phyloP scores from a whole-genome alignment of 2,113 vertebrate species.

The Elanus axillaris region DNA sequence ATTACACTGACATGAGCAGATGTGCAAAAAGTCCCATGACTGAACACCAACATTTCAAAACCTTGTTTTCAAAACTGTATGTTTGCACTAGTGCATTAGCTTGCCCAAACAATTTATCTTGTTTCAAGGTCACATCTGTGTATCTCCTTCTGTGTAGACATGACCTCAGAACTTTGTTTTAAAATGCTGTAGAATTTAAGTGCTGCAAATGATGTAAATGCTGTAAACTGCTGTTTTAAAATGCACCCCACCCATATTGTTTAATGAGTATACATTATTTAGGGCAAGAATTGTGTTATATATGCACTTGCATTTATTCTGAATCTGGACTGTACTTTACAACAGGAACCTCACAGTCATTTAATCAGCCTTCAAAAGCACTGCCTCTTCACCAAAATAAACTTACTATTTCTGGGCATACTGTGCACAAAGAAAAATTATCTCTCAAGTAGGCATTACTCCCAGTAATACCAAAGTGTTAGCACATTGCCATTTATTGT shows the following conservation, averaged over 20 bases:
- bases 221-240: not conserved
- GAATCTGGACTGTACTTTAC: not conserved
- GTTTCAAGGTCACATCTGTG: not conserved
- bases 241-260: not conserved
- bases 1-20: not conserved
- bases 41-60: not conserved
- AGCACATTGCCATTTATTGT: not conserved
- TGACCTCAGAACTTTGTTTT: not conserved
- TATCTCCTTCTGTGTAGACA: not conserved
- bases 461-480: not conserved
- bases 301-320: not conserved
- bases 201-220: not conserved
- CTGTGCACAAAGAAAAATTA: not conserved
- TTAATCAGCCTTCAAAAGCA: not conserved
- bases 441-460: not conserved
- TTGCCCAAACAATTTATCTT: not conserved
- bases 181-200: not conserved
- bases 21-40: not conserved
- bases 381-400: not conserved
- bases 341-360: not conserved
- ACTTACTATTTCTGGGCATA: not conserved
- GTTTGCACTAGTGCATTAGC: not conserved
- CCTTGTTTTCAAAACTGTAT: not conserved
- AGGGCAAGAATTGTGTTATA: not conserved
- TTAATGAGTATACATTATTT: not conserved